These are phyloP conservation scores for Eubasilissa regina DNA, from an alignment of 1,140 invertebrate species.

Conservation along the genomic window DNA sequence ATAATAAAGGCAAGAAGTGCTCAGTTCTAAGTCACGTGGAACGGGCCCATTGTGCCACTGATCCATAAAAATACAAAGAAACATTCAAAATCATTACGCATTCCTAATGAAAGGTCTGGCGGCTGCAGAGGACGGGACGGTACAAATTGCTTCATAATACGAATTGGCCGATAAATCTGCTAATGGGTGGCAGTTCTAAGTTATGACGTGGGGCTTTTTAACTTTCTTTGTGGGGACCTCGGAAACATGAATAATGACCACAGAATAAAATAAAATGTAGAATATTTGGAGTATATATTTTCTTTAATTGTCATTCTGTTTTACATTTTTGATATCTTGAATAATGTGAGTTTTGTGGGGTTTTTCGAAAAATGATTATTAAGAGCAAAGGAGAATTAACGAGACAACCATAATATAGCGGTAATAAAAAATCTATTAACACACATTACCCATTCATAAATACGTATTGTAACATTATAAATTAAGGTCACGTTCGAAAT, in stretches of 20 bases:
- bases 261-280: neutral
- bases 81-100: neutral
- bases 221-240: conserved; percentile 5
- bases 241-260: neutral
- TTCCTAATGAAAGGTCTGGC: conserved; percentile 22
- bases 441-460: too few relatives aligned
- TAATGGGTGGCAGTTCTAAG: conserved; percentile 46
- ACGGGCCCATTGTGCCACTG: neutral
- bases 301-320: too few relatives aligned
- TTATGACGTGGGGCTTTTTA: conserved; percentile 30
- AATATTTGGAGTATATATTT: neutral
- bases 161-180: conserved; percentile 56
- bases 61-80: neutral
- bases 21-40: neutral
- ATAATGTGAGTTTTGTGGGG: too few relatives aligned
- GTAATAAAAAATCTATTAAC: too few relatives aligned
- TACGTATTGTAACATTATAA: too few relatives aligned
- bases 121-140: neutral
- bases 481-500: too few relatives aligned
- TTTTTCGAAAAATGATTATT: too few relatives aligned
- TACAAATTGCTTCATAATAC: conserved; percentile 59
- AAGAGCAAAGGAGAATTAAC: too few relatives aligned
- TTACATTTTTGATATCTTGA: too few relatives aligned
- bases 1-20: neutral
- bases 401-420: too few relatives aligned